Evolutionary conservation across 1,140 invertebrate genomes (phyloP), one percentile per base, ranked within the genome.

Genomic region (Drosophila navojoa): DNA sequence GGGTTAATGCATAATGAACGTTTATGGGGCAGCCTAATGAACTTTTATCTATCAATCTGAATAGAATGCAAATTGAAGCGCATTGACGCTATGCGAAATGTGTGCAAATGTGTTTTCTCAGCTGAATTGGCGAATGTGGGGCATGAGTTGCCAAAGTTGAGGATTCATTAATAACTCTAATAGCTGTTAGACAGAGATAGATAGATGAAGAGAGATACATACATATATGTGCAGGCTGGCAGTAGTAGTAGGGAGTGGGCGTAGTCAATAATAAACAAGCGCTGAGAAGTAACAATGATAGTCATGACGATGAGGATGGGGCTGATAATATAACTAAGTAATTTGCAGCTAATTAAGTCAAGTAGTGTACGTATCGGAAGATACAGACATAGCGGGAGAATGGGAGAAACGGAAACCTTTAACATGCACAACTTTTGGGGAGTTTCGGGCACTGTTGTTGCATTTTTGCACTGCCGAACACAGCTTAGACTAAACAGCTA

Each of bases 311-410:
- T 22, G 19, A 22, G 19, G 19, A 22, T 22, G 19, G 19, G 19
- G 2, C 2, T 22, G 47, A 66, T 53, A 63, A 58, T 35, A 22
- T 40, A 76, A 15, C 63, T 76, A 42, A 66, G 53, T 64, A 84
- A 66, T 84, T 79, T 61, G 60, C 67, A 49, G 68, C 64, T 76
- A 76, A 84, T 84, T 82, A 76, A 71, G 45, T 82, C 75, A 69
- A 74, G 71, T 61, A 45, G 54, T 45, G 27, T 10, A 40, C 53
- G 10, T 11, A 44, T 25, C 19, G 53, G 16, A 15, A 45, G 42
- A 16, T 15, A 19, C 4, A 45, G 16, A 45, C n/a, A 44, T 4
- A 15, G 15, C 22, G 5, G 32, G 25, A 10, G 25, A 32, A 9
- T 32, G 27, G 1, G 27, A 29, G 16, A 32, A 9, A 10, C 16